phyloP scores from a whole-genome alignment of 2,888 invertebrate species.

The Odontothrips loti region DNA sequence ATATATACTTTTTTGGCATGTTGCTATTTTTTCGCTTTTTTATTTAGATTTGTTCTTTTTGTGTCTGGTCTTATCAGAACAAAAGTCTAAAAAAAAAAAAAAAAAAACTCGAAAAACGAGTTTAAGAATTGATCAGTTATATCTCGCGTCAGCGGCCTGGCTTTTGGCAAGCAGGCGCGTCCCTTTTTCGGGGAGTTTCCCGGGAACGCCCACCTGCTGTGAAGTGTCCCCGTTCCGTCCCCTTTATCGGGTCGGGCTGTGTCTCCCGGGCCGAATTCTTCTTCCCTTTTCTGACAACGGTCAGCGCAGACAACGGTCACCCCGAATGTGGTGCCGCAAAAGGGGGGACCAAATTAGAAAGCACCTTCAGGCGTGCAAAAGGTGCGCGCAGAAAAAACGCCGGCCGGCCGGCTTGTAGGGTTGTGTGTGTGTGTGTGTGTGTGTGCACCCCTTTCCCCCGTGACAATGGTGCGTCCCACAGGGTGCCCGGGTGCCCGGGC shows the following conservation, averaged over 20 bases:
- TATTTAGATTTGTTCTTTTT: no score
- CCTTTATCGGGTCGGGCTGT: neutral
- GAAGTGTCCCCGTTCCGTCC: neutral
- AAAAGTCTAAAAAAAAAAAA: no score
- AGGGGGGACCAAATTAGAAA: no score
- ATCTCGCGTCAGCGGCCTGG: no score
- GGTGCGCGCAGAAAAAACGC: neutral
- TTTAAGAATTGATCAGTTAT: no score
- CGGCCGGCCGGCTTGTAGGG: neutral
- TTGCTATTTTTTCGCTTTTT: no score
- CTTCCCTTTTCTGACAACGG: neutral
- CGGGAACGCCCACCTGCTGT: neutral
- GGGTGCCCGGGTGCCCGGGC: slow-evolving; percentile 34
- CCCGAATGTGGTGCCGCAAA: neutral
- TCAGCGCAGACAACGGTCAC: no score
- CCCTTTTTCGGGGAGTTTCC: neutral
- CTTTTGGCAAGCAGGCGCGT: neutral
- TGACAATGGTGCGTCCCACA: neutral
- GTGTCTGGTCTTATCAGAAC: no score
- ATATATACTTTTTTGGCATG: no score
- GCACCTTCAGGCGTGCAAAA: no score
- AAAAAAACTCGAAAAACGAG: no score
- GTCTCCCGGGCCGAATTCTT: neutral
- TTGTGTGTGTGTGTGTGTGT: neutral
- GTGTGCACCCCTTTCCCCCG: neutral